Conservation (phyloP, 2,888 invertebrate species). For the Bellardia pandia region DNA sequence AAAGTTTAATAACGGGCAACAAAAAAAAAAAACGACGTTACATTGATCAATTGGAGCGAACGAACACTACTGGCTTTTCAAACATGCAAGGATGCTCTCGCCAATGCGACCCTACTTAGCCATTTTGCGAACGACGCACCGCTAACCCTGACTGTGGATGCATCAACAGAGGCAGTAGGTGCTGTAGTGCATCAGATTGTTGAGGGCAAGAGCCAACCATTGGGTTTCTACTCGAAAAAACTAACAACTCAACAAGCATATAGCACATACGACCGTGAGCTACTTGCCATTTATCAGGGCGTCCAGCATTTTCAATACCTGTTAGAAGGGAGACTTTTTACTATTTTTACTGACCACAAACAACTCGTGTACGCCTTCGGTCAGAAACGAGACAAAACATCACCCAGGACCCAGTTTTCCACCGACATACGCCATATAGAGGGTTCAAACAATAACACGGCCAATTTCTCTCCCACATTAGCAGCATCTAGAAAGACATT, state of each 20-base stretch:
- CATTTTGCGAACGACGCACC: too few species aligned
- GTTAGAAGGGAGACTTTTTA: conserved; percentile 76
- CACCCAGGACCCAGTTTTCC: conserved; percentile 67
- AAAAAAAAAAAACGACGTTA: conserved; percentile 70
- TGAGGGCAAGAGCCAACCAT: too few species aligned
- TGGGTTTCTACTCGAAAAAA: too few species aligned
- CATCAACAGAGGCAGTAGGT: too few species aligned
- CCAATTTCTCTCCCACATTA: conserved; percentile 67
- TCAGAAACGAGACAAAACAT: conserved; percentile 62
- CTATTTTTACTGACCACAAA: conserved; percentile 78
- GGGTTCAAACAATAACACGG: conserved; percentile 61
- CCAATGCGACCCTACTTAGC: too few species aligned
- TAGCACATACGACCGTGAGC: conserved; percentile 57
- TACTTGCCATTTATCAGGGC: conserved; percentile 56
- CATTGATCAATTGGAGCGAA: conserved; percentile 58
- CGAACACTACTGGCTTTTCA: conserved; percentile 58
- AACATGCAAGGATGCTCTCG: conserved; percentile 65
- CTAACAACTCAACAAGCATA: too few species aligned
- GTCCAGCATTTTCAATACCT: conserved; percentile 54
- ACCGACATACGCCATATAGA: conserved; percentile 60
- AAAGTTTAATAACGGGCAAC: conserved; percentile 53
- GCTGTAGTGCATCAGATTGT: too few species aligned
- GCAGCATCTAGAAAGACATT: conserved; percentile 37
- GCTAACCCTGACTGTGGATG: too few species aligned
- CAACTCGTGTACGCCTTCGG: conserved; percentile 64